Percentiles rank a stretch among this genome's conserved stretches.
Conservation (phyloP, 1,140 invertebrate species). For the Penaeus chinensis region DNA sequence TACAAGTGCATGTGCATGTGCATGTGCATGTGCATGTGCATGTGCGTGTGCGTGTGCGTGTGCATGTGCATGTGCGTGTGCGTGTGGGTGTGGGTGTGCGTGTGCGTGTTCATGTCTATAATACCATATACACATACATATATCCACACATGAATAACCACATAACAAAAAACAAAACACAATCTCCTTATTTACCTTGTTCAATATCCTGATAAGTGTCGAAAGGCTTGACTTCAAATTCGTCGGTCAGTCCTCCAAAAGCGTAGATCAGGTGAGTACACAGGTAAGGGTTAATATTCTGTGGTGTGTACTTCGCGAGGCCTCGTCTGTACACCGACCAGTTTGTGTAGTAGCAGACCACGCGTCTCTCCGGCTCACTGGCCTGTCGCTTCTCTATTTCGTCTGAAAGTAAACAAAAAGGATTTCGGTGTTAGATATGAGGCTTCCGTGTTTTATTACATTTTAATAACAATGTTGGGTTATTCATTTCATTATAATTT, state of each 20-base stretch:
- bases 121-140: neutral
- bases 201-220: slow-evolving; percentile 96
- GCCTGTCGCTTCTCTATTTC: slow-evolving; percentile 60
- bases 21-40: neutral
- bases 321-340: slow-evolving; percentile 91
- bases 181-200: slow-evolving; percentile 77
- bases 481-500: neutral
- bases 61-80: neutral
- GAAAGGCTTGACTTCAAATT: slow-evolving; percentile 89
- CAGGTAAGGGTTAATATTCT: slow-evolving; percentile 95
- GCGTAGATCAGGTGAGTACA: slow-evolving; percentile 96
- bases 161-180: neutral
- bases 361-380: slow-evolving; percentile 72
- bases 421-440: neutral
- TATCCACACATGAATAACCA: neutral
- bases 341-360: slow-evolving; percentile 95
- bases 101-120: neutral
- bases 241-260: slow-evolving; percentile 91
- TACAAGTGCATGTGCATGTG: neutral
- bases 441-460: neutral
- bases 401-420: slow-evolving; percentile 35
- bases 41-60: neutral
- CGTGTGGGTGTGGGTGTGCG: too few relatives aligned
- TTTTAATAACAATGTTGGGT: neutral
- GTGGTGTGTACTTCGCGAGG: slow-evolving; percentile 89